Conservation (phyloP, 2,113 vertebrate species). For the Scolopax mira region DNA sequence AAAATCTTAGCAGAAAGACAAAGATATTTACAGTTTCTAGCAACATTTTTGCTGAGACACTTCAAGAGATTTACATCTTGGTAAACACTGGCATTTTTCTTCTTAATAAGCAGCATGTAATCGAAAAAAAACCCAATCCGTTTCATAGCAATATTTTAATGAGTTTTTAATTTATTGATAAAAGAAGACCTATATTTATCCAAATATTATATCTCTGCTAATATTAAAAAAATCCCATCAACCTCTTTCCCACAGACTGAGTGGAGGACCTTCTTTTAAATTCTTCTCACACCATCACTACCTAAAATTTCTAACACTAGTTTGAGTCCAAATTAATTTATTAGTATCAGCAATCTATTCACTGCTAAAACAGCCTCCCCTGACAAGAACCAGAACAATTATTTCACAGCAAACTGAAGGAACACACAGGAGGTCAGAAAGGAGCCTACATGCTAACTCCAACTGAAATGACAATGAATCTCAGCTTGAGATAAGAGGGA, state of each 20-base stretch:
- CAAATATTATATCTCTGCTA: neutral
- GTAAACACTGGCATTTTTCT: neutral
- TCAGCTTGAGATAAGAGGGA: neutral
- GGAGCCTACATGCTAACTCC: rapidly evolving
- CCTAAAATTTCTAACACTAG: neutral
- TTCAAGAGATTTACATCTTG: neutral
- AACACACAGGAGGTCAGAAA: neutral
- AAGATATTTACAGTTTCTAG: neutral
- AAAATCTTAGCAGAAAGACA: neutral
- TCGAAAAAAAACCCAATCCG: neutral
- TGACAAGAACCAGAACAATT: neutral
- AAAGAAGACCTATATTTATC: neutral
- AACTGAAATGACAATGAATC: neutral
- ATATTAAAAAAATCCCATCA: neutral
- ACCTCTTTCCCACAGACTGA: neutral
- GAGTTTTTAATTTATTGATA: neutral
- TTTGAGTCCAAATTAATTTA: neutral
- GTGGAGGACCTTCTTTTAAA: neutral
- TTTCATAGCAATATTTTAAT: neutral
- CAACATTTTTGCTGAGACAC: neutral
- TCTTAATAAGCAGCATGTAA: neutral
- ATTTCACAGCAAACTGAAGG: neutral
- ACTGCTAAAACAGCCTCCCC: neutral
- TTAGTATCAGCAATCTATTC: neutral
- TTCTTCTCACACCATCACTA: neutral